phyloP scores from a whole-genome alignment of 2,113 vertebrate genomes.

The Saccopteryx bilineata region DNA sequence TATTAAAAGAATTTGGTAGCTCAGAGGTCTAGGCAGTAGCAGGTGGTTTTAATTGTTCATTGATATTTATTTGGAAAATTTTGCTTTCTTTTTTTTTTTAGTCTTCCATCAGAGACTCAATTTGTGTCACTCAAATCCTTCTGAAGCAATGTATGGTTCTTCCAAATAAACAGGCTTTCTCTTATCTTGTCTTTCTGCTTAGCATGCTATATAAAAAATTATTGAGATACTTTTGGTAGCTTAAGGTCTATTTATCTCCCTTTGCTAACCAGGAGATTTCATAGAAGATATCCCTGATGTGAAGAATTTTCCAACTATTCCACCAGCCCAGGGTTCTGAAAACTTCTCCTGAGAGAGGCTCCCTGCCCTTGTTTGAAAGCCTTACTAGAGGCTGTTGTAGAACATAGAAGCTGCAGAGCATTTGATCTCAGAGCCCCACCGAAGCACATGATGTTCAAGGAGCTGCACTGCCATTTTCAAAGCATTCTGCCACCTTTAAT shows the following conservation, averaged over 20 bases:
- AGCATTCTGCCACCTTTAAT: not conserved
- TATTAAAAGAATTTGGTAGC: not conserved
- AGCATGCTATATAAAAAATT: not conserved
- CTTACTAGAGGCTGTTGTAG: not conserved
- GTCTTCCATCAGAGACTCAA: not conserved
- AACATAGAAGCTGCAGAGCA: not conserved
- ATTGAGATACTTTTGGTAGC: not conserved
- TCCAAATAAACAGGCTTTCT: slow-evolving; percentile 5
- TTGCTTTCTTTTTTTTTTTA: not conserved
- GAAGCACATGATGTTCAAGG: not conserved
- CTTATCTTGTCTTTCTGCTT: not conserved
- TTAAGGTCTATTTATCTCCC: not conserved
- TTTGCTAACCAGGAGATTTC: not conserved
- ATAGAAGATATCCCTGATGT: not conserved
- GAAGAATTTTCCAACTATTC: not conserved
- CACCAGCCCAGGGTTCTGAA: not conserved
- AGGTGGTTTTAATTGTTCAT: slow-evolving; percentile 12
- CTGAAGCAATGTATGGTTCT: slow-evolving; percentile 42
- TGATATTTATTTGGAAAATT: slow-evolving; percentile 37
- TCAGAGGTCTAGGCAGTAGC: not conserved
- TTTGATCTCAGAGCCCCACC: slow-evolving; percentile 12
- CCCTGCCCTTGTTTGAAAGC: slow-evolving; percentile 3
- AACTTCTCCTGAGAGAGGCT: not conserved
- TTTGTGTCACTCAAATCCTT: slow-evolving; percentile 30
- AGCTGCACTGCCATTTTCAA: not conserved